These are phyloP conservation scores for Acronicta aceris DNA, from an alignment of 2,888 invertebrate species.

Conservation along the genomic window DNA sequence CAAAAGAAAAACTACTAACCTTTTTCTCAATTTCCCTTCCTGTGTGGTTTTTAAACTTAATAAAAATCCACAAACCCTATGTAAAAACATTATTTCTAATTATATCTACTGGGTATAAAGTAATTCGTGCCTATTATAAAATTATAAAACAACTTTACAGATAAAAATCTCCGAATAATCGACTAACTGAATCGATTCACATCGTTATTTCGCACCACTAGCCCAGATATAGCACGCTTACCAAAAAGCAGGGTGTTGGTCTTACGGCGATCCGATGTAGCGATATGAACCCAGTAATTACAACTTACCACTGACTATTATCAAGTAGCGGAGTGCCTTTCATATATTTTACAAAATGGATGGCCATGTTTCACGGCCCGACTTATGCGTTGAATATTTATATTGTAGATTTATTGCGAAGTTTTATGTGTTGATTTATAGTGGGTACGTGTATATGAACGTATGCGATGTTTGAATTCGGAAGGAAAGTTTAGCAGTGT, in stretches of 20 bases:
- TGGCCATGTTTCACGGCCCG: constrained; percentile 75
- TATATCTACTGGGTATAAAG: too few relatives aligned
- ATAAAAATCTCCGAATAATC: constrained; percentile 12
- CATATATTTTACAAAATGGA: constrained; percentile 88
- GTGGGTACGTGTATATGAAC: constrained; percentile 59
- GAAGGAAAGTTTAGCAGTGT: constrained; percentile 25
- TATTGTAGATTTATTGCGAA: constrained; percentile 85
- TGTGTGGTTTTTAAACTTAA: too few relatives aligned
- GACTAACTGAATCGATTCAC: constrained; percentile 27
- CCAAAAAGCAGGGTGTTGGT: constrained; percentile 79
- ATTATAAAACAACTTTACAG: neutral
- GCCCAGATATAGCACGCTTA: constrained; percentile 54
- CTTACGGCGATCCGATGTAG: constrained; percentile 74
- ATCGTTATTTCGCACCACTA: constrained; percentile 55
- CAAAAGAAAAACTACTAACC: too few relatives aligned
- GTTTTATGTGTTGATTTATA: constrained; percentile 75
- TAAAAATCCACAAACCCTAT: neutral
- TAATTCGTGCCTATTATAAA: too few relatives aligned
- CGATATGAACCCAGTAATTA: constrained; percentile 84
- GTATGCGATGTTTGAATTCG: constrained; percentile 47
- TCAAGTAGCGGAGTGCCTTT: constrained; percentile 86
- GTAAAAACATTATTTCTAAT: too few relatives aligned
- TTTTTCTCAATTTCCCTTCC: too few relatives aligned
- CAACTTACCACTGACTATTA: constrained; percentile 85
- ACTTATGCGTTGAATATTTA: constrained; percentile 83